Evolutionary conservation across 2,797 vertebrate genomes (phyloP).

Genomic region (Oryzias dopingdopingensis): DNA sequence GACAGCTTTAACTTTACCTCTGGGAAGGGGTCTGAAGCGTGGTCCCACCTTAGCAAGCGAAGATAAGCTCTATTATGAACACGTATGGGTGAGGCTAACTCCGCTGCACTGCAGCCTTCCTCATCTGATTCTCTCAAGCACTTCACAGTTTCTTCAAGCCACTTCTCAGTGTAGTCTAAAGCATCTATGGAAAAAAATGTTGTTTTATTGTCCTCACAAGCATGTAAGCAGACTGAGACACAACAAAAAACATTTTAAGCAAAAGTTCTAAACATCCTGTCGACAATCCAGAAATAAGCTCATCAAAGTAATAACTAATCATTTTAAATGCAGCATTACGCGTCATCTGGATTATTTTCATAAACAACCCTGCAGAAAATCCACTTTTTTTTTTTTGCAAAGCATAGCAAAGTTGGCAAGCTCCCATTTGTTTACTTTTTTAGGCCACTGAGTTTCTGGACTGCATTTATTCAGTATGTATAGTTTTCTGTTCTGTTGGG

Average conservation of each 20-base stretch:
- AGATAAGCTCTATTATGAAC: slow-evolving; percentile 89
- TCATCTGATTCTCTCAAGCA: slow-evolving; percentile 63
- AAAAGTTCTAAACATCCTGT: no score
- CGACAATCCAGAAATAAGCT: no score
- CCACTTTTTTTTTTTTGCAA: no score
- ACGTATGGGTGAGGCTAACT: slow-evolving; percentile 44
- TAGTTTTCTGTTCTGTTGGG: no score
- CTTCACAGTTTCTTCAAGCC: slow-evolving; percentile 86
- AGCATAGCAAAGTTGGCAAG: no score
- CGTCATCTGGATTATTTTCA: no score
- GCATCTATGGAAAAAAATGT: slow-evolving; percentile 76
- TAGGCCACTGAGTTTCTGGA: no score
- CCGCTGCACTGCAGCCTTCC: slow-evolving; percentile 47
- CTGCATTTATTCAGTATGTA: no score
- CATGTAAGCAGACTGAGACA: neutral
- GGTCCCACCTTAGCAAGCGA: slow-evolving; percentile 91
- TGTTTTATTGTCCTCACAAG: neutral
- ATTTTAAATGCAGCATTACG: no score
- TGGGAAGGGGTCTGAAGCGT: slow-evolving; percentile 84
- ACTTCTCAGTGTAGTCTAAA: slow-evolving; percentile 89
- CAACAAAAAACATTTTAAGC: neutral
- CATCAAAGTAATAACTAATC: no score
- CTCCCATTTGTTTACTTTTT: no score
- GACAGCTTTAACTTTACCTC: slow-evolving; percentile 77
- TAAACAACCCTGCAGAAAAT: no score